Conservation (phyloP, 1,140 invertebrate species). For the Prorops nasuta region DNA sequence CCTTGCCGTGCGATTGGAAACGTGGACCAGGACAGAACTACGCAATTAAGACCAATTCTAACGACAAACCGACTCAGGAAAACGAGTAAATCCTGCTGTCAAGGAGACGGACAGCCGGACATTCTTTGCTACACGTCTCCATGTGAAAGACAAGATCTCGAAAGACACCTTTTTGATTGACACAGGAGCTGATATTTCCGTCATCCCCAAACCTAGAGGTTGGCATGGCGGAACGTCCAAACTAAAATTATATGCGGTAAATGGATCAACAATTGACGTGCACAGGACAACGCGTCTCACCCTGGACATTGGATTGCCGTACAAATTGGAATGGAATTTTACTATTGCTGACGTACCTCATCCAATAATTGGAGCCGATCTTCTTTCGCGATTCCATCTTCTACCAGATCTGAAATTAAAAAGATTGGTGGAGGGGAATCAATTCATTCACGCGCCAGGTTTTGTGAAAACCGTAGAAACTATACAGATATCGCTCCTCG, state of each 20-base stretch:
- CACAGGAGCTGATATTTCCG: neutral
- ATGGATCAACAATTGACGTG: neutral
- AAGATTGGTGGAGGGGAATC: neutral
- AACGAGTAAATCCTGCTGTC: neutral
- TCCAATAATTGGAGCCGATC: slow-evolving; percentile 5
- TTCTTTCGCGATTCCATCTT: neutral
- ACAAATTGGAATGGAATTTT: neutral
- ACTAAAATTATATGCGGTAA: neutral
- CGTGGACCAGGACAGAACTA: no score
- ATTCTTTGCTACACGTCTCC: neutral
- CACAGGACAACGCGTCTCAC: neutral
- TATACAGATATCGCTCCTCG: neutral
- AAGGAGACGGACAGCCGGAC: neutral
- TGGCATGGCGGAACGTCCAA: neutral
- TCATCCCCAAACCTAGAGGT: neutral
- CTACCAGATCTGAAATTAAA: neutral
- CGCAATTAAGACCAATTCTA: no score
- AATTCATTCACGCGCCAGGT: neutral
- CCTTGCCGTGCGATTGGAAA: neutral
- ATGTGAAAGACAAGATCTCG: neutral
- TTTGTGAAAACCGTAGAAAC: neutral
- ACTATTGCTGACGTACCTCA: neutral
- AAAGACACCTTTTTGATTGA: neutral
- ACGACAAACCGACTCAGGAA: neutral
- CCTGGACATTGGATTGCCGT: neutral